Evolutionary conservation across 2,888 invertebrate species (phyloP), one percentile per base, ranked within the genome.

Genomic region (Apotomis betuletana): DNA sequence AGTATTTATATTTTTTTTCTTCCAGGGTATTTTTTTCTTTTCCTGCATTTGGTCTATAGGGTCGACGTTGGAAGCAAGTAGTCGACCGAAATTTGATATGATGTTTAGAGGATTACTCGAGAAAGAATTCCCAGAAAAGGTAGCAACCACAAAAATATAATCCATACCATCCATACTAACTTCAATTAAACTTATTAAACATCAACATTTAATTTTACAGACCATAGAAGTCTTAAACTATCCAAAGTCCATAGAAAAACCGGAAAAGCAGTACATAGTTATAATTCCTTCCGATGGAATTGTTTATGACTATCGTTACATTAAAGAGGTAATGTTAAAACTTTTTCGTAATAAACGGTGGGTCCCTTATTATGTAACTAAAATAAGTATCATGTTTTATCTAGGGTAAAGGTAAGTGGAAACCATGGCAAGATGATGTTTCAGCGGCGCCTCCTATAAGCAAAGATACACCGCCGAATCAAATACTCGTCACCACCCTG

Each of bases 31-130:
- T 0, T 99, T 99, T 90, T 96, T 99, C 85, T 99, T 99, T 84
- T 96, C 98, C 0, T 95, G 96, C 75, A 97, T 98, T 76, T 99
- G 99, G 99, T 96, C 98, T 0, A 86, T 98, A 80, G 99, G 99
- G 61, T 97, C 96, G 0, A 96, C 97, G 0, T 85, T 98, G 46
- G 96, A 97, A 83, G 94, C 95, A 12, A 90, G 94, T 4, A 95
- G 97, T 75, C 94, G 98, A 61, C 93, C 94, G 1, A 96, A 95
- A 81, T 98, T 98, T 82, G 97, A 97, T 81, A 85, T 96, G 70
- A 83, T 98, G 41, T 96, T 97, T 81, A 95, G 97, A 57, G 97
- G 96, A 1, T 91, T 99, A 9, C 92, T 98, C 75, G 96, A 97
- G 81, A 97, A 96, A 84, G 96, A 96, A 75, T 97, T 98, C 85